These are phyloP conservation scores for Marronus borbonicus DNA, from an alignment of 2,888 invertebrate genomes.

Conservation along the genomic window DNA sequence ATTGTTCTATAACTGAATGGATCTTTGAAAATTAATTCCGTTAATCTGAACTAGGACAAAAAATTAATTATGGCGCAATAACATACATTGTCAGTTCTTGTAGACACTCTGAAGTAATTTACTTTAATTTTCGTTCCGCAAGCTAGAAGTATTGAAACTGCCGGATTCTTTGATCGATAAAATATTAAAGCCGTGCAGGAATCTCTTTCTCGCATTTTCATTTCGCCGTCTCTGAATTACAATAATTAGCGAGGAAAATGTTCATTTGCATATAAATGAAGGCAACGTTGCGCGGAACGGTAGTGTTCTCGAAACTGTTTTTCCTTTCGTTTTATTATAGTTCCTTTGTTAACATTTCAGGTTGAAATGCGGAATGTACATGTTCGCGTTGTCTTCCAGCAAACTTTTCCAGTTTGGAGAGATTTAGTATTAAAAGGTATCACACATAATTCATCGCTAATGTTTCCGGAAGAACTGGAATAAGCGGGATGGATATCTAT, in stretches of 20 bases:
- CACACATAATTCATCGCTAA: constrained; percentile 42
- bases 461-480: constrained; percentile 43
- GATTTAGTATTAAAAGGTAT: constrained; percentile 47
- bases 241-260: constrained; percentile 44
- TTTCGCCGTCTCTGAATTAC: constrained; percentile 37
- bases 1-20: too few species aligned
- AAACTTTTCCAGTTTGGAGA: constrained; percentile 34
- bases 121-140: too few species aligned
- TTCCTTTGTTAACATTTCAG: constrained; percentile 41
- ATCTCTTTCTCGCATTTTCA: constrained; percentile 29
- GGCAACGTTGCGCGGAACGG: constrained; percentile 12
- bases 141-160: too few species aligned
- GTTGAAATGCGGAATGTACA: constrained; percentile 10
- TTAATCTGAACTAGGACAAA: too few species aligned
- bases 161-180: constrained; percentile 15
- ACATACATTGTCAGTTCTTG: too few species aligned
- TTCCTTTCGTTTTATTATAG: constrained; percentile 30
- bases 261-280: constrained; percentile 46
- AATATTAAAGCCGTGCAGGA: constrained; percentile 26
- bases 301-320: background rate
- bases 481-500: constrained; percentile 31
- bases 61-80: too few species aligned
- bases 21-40: too few species aligned
- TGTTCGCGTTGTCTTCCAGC: constrained; percentile 31
- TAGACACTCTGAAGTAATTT: too few species aligned